These are phyloP conservation scores for Pygoscelis antarcticus DNA, from an alignment of 2,113 vertebrate genomes.

Conservation along the genomic window DNA sequence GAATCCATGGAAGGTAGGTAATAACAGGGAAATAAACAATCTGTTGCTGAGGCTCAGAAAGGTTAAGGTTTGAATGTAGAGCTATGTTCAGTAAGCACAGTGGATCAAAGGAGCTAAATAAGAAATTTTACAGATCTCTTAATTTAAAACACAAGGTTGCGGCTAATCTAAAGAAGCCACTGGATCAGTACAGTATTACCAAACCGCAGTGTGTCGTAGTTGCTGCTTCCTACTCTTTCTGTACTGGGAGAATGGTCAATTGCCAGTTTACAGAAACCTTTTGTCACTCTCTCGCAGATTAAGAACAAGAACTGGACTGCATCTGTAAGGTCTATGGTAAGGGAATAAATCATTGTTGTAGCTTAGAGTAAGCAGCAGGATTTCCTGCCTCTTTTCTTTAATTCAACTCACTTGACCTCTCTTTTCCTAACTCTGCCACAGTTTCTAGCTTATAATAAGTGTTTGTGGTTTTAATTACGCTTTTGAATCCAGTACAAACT, in stretches of 20 bases:
- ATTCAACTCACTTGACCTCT: background rate
- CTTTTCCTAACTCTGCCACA: background rate
- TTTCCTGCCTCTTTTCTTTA: background rate
- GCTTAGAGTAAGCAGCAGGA: background rate
- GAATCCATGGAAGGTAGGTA: conserved; percentile 13
- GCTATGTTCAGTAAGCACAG: background rate
- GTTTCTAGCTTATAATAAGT: background rate
- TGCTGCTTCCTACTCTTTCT: background rate
- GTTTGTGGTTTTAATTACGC: background rate
- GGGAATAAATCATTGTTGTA: background rate
- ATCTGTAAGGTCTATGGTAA: background rate
- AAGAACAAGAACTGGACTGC: background rate
- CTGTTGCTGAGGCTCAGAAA: background rate
- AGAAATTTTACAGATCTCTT: background rate
- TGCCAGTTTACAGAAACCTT: background rate
- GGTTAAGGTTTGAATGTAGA: background rate
- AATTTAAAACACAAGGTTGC: background rate
- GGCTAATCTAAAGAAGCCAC: background rate
- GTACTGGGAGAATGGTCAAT: background rate
- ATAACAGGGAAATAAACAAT: background rate
- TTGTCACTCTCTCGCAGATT: background rate
- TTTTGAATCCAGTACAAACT: background rate
- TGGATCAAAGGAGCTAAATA: background rate
- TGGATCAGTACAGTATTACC: background rate
- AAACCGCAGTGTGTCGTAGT: background rate